Base-by-base conservation (phyloP, 2,888 invertebrate species). In the Rotaria sp. region DNA sequence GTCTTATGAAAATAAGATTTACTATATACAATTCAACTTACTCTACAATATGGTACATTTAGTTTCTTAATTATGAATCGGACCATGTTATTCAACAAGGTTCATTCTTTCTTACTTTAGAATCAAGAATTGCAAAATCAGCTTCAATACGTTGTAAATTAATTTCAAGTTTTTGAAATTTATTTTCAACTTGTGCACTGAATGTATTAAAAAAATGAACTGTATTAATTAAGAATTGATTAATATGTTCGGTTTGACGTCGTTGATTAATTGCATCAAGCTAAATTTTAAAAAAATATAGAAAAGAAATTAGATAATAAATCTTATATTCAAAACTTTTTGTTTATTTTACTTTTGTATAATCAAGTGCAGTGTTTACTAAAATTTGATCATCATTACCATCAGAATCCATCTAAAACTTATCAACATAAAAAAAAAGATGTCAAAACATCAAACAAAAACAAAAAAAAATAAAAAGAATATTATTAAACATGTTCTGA, bases 121-220 rank as follows among this genome's bases (percentile, higher is more conserved):
- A 80, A 45, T 80, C 80, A 26, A 80, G 45, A 13, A 80, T 80
- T 45, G 80, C 41, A 45, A 80, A 80, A 80, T 80, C 80, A 45
- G 80, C 80, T 2, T 80, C 80, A 35, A 80, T 80, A 13, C 80
- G 80, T n/a, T 80, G 80, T 45, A 80, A 45, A 45, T 45, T 80
- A 13, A 26, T 80, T 41, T 80, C 80, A n/a, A 80, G 45, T 45
- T 80, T 80, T 45, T 80, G 80, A 45, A 80, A 80, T 80, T 80
- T 80, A 45, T 80, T 45, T 80, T 80, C 80, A 24, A 80, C 26
- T 80, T 80, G 80, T 26, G 80, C 41, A 80, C 80, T 80, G 45
- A 80, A 80, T 45, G 80, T 80, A 80, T 80, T 80, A 45, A 80
- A 80, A 80, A 80, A 80, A n/a, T 80, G 80, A 45, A 80, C 80